Evolutionary conservation across 1,140 invertebrate genomes (phyloP).

Genomic region (Marisa cornuarietis): DNA sequence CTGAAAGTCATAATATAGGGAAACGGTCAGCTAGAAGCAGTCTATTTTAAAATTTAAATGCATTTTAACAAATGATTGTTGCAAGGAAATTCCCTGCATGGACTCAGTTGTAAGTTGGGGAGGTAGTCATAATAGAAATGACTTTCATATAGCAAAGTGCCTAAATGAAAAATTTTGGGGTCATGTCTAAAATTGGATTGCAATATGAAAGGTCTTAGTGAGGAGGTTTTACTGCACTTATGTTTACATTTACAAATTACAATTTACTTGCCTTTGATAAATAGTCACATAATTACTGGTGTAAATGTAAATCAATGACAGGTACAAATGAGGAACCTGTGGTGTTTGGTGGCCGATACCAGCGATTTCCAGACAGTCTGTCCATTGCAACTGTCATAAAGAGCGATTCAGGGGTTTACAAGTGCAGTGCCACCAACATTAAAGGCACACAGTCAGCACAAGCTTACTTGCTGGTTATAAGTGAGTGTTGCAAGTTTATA

Average conservation of each 20-base stretch:
- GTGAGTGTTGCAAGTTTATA: conserved; percentile 67
- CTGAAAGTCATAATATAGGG: no score
- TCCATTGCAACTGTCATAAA: conserved; percentile 82
- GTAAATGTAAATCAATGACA: conserved; percentile 44
- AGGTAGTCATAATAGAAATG: no score
- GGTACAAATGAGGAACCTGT: conserved; percentile 26
- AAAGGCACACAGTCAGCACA: conserved; percentile 85
- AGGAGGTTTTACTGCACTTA: neutral
- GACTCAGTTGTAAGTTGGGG: no score
- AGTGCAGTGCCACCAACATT: conserved; percentile 87
- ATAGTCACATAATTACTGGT: conserved; percentile 17
- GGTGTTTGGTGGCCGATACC: conserved; percentile 73
- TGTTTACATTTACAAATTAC: neutral
- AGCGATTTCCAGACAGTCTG: conserved; percentile 85
- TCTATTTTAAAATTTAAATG: no score
- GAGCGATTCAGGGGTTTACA: conserved; percentile 87
- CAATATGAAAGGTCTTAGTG: neutral
- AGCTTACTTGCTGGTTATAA: conserved; percentile 82
- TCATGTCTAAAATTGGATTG: no score
- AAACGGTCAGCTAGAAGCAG: no score
- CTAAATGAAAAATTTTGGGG: no score
- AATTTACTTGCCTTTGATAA: neutral
- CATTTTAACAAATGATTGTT: no score
- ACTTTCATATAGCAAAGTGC: no score
- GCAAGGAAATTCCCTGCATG: no score